phyloP scores from a whole-genome alignment of 2,113 vertebrate genomes.

The Nettapus auritus region DNA sequence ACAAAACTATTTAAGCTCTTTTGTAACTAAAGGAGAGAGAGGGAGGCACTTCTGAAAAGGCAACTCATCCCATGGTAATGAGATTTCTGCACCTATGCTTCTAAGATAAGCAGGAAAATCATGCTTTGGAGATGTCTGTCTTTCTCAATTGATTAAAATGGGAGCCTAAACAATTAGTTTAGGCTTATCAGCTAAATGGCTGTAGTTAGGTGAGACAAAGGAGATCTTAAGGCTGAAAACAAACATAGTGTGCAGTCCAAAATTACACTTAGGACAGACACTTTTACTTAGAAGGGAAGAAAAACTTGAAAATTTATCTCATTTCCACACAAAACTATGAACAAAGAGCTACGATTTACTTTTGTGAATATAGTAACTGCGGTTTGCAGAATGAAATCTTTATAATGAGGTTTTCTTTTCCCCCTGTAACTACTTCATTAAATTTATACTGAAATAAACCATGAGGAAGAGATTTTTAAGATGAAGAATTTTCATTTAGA shows the following conservation, averaged over 20 bases:
- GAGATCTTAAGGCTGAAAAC: neutral
- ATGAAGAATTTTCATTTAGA: neutral
- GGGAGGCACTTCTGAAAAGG: neutral
- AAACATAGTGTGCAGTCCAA: neutral
- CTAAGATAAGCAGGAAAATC: constrained; percentile 44
- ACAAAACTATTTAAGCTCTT: neutral
- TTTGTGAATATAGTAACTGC: constrained; percentile 8
- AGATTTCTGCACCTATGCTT: constrained; percentile 20
- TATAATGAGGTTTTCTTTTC: constrained; percentile 1
- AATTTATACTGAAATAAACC: constrained; percentile 17
- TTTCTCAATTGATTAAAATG: constrained; percentile 14
- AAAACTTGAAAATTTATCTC: neutral
- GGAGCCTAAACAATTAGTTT: constrained; percentile 9
- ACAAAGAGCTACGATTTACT: constrained; percentile 1
- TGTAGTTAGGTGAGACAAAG: constrained; percentile 6
- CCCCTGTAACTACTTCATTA: neutral
- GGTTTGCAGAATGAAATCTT: neutral
- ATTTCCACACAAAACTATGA: neutral
- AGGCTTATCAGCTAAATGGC: constrained; percentile 35
- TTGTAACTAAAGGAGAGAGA: neutral
- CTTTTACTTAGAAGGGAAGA: neutral
- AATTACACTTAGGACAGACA: neutral
- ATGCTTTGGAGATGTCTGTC: neutral
- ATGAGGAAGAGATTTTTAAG: neutral
- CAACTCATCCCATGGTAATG: neutral